phyloP scores from a whole-genome alignment of 2,797 vertebrate species.

The Miichthys miiuy region DNA sequence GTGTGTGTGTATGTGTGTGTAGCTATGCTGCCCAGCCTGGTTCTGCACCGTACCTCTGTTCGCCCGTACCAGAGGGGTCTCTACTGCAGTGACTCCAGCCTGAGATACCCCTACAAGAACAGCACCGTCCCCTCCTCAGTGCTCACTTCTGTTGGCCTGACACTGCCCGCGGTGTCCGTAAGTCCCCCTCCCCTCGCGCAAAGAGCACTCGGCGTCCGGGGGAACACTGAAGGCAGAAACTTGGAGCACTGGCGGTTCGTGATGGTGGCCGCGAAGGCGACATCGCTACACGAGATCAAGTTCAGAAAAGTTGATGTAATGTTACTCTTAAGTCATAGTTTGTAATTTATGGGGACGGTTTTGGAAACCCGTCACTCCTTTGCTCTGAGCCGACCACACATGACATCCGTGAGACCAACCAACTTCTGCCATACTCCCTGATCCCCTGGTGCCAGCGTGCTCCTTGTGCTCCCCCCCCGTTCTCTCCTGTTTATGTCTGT shows the following conservation, averaged over 20 bases:
- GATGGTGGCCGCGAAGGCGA: constrained; percentile 39
- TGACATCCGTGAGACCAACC: constrained; percentile 44
- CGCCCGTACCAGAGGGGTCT: constrained; percentile 85
- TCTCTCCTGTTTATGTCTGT: constrained; percentile 69
- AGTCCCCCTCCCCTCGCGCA: constrained; percentile 74
- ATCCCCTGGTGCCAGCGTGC: constrained; percentile 70
- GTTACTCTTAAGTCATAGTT: background rate
- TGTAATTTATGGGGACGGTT: background rate
- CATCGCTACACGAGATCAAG: background rate
- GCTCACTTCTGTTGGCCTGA: constrained; percentile 83
- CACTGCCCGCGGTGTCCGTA: constrained; percentile 87
- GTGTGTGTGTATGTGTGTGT: constrained; percentile 58
- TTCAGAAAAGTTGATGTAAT: background rate
- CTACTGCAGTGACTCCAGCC: constrained; percentile 83
- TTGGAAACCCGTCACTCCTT: constrained; percentile 49
- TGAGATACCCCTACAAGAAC: constrained; percentile 79
- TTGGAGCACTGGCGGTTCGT: constrained; percentile 48
- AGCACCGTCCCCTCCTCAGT: constrained; percentile 84
- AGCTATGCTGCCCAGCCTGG: constrained; percentile 88
- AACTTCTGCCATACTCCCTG: constrained; percentile 64
- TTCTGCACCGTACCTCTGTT: constrained; percentile 80
- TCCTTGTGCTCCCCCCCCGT: constrained; percentile 71
- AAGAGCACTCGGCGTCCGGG: constrained; percentile 47
- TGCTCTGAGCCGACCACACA: constrained; percentile 29
- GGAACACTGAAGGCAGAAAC: constrained; percentile 41